phyloP scores from a whole-genome alignment of 2,888 invertebrate genomes.

The Drosophila fungiperda region DNA sequence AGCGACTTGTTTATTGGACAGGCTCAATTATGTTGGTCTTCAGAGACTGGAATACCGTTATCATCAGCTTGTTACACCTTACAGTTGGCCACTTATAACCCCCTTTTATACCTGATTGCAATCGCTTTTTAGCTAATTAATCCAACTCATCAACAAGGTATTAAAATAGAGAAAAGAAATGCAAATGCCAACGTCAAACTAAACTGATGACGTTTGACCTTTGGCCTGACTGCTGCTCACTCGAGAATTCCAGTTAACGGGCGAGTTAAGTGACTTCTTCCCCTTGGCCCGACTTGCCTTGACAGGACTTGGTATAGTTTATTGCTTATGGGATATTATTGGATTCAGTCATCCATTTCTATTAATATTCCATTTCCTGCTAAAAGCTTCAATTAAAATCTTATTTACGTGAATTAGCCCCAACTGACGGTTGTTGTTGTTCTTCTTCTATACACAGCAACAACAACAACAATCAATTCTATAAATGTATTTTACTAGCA shows the following conservation, averaged over 20 bases:
- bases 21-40: slow-evolving; percentile 44
- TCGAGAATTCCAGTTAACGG: slow-evolving; percentile 16
- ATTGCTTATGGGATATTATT: slow-evolving; percentile 8
- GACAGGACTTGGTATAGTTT: slow-evolving; percentile 15
- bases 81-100: neutral
- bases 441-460: slow-evolving; percentile 4
- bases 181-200: slow-evolving; percentile 35
- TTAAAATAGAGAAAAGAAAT: slow-evolving; percentile 23
- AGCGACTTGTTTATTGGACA: slow-evolving; percentile 50
- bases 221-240: slow-evolving; percentile 12
- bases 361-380: slow-evolving; percentile 77
- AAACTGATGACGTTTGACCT: slow-evolving; percentile 33
- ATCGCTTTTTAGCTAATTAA: slow-evolving; percentile 42
- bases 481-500: slow-evolving; percentile 49
- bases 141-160: slow-evolving; percentile 38
- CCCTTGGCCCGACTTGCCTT: neutral
- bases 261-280: neutral
- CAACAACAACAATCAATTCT: slow-evolving; percentile 39
- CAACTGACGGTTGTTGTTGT: slow-evolving; percentile 16
- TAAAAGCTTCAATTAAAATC: slow-evolving; percentile 74
- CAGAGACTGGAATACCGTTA: slow-evolving; percentile 30
- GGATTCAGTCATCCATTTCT: slow-evolving; percentile 31
- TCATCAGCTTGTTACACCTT: neutral
- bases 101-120: neutral
- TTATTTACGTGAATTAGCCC: slow-evolving; percentile 60